Conservation (phyloP, 2,113 vertebrate species). For the Campylorhamphus procurvoides region DNA sequence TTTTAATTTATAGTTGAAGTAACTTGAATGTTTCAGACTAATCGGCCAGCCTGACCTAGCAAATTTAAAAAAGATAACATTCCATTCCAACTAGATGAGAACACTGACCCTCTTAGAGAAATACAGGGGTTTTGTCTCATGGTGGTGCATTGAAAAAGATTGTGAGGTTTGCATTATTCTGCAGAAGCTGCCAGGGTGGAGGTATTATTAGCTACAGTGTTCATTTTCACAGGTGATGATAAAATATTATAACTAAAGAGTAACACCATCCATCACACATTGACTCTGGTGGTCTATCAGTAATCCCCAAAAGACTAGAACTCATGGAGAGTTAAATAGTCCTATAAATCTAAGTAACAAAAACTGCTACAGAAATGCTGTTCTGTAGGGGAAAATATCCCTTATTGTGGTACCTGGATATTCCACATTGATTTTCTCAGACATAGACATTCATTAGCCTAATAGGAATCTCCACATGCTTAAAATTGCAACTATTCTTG, state of each 20-base stretch:
- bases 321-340: not conserved
- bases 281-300: not conserved
- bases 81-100: slow-evolving; percentile 14
- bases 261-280: not conserved
- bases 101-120: not conserved
- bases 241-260: not conserved
- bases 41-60: not conserved
- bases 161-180: not conserved
- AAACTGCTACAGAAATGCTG: not conserved
- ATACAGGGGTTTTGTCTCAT: not conserved
- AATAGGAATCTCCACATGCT: not conserved
- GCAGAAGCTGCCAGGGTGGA: not conserved
- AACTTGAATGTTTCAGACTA: not conserved
- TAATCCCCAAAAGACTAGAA: not conserved
- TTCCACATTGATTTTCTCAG: not conserved
- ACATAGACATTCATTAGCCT: not conserved
- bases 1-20: slow-evolving; percentile 27
- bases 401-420: not conserved
- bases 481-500: not conserved
- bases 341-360: not conserved
- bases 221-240: not conserved
- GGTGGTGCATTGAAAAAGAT: not conserved
- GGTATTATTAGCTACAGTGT: not conserved
- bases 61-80: not conserved
- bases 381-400: not conserved